A percentile compares a stretch with the other conserved stretches of the same genome.
These are phyloP conservation scores for Heterodera filipjevi DNA, from an alignment of 2,888 invertebrate genomes.

Conservation along the genomic window DNA sequence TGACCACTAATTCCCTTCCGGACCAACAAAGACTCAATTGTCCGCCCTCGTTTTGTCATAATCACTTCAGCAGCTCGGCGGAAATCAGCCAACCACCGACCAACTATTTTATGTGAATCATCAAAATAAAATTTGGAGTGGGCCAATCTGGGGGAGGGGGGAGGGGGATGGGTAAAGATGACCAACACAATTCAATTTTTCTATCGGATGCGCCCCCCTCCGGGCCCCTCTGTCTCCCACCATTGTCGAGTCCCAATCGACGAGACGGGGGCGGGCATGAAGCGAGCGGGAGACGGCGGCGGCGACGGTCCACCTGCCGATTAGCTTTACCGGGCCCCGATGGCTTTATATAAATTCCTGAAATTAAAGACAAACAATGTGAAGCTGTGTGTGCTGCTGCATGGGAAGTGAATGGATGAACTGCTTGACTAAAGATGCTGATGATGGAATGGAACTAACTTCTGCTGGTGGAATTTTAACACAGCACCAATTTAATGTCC, in stretches of 20 bases:
- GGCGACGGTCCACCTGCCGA: not conserved
- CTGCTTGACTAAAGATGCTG: not conserved
- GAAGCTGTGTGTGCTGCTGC: not conserved
- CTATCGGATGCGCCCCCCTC: not conserved
- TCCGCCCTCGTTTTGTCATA: not conserved
- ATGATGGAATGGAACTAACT: not conserved
- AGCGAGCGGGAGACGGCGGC: not conserved
- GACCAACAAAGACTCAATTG: no score
- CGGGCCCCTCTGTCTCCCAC: not conserved
- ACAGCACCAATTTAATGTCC: no score
- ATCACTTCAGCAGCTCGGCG: not conserved
- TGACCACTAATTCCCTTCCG: no score
- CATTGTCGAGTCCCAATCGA: not conserved
- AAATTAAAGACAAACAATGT: slow-evolving; percentile 7
- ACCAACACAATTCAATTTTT: slow-evolving; percentile 2
- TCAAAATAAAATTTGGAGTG: not conserved
- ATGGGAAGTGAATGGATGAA: not conserved
- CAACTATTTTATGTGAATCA: not conserved
- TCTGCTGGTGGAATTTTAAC: not conserved
- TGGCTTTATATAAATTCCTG: slow-evolving; percentile 8
- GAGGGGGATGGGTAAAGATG: not conserved
- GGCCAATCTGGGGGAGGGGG: not conserved
- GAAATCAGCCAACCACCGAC: not conserved
- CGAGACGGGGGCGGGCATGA: slow-evolving; percentile 2
- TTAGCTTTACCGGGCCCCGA: not conserved